Evolutionary conservation across 2,113 vertebrate species (phyloP).

Genomic region (Trachemys scripta): DNA sequence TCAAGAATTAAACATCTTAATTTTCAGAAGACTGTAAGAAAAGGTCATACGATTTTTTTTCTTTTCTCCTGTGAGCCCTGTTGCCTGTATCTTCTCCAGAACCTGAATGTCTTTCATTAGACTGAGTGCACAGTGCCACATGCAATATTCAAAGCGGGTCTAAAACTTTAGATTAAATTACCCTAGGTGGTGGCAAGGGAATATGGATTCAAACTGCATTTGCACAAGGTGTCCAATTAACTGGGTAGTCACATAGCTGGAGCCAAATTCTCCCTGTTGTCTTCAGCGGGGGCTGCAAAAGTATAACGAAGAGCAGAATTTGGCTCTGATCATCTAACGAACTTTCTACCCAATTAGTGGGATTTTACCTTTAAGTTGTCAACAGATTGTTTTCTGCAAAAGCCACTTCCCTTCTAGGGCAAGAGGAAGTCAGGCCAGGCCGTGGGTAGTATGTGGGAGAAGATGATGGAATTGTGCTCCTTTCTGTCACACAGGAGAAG

Average conservation of each 20-base stretch:
- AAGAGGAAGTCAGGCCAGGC: neutral
- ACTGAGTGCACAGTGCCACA: neutral
- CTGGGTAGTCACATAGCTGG: neutral
- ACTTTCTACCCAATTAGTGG: neutral
- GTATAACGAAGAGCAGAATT: neutral
- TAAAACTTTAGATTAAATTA: neutral
- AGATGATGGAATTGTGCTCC: neutral
- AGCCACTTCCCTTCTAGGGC: fast-evolving
- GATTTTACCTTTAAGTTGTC: neutral
- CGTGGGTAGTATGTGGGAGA: neutral
- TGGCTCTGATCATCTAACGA: neutral
- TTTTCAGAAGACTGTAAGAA: neutral
- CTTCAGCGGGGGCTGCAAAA: neutral
- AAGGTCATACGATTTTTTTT: too few relatives aligned
- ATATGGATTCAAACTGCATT: neutral
- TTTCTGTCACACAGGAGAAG: neutral
- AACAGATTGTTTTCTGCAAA: neutral
- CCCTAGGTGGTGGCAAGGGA: neutral
- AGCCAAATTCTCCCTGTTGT: neutral
- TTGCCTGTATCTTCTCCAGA: neutral
- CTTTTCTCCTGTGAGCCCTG: neutral
- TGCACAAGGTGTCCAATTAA: neutral
- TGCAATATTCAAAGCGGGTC: neutral
- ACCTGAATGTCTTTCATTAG: neutral
- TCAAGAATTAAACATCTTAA: neutral